Base-by-base conservation (phyloP, 2,888 invertebrate genomes). In the Pimpla rufipes region DNA sequence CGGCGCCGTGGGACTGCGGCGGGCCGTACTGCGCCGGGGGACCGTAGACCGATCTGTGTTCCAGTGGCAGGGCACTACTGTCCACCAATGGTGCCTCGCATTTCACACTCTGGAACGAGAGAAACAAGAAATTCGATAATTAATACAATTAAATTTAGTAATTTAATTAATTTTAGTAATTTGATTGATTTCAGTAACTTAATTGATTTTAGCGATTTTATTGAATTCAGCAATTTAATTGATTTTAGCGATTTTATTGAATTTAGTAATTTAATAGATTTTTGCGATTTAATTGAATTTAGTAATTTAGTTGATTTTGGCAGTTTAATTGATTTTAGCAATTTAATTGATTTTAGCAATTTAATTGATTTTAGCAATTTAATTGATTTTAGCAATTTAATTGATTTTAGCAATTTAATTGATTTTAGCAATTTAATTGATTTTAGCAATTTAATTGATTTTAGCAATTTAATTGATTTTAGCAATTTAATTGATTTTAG, bases 41-140 rank as follows among this genome's bases (percentile, higher is more conserved):
- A 71, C 96, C 97, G 89, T 96, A 97, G 64, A 96, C 96, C 59
- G 96, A 95, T 93, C 97, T 95, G 94, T 97, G 97, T 93, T 97
- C 97, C 90, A 97, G 93, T 62, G 97, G 97, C 89, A 97, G 93
- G 64, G 97, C 96, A 76, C 97, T 97, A 84, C 97, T 97, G 92
- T 97, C 97, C 87, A 96, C 95, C 87, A 96, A 93, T 85, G 97
- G 96, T 85, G 97, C 96, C 92, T 97, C 97, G 94, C 96, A 96
- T 93, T 94, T 94, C 92, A 96, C 96, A 94, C 96, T 96, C 97
- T 97, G 95, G 47, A 95, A 95, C 52, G 87, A 35, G 11, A 86
- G 86, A 84, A 79, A 67, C 79, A 45, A 45, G 21, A 68, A 45
- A 40, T 29, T 18, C 47, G 0, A 40, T 37, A n/a, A n/a, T n/a